phyloP scores from a whole-genome alignment of 2,888 invertebrate species.

The Melanargia galathea region DNA sequence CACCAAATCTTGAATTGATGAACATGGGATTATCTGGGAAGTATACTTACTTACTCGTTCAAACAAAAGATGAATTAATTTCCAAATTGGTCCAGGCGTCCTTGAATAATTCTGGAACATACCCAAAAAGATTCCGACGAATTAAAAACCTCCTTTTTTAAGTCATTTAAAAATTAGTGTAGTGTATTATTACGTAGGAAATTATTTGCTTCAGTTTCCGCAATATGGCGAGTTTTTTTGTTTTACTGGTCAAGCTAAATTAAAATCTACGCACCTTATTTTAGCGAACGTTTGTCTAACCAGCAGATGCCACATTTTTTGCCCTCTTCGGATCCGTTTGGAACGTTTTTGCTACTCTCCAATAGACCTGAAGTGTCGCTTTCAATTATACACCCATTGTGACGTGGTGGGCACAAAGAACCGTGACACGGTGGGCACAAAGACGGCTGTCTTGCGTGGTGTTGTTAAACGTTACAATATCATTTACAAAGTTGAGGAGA shows the following conservation, averaged over 20 bases:
- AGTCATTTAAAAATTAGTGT: no score
- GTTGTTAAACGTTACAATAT: constrained; percentile 8
- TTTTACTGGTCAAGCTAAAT: neutral
- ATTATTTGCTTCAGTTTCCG: no score
- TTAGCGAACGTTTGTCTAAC: constrained; percentile 31
- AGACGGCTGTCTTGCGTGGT: neutral
- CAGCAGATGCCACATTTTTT: constrained; percentile 66
- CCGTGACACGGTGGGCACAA: constrained; percentile 5
- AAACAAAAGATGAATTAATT: no score
- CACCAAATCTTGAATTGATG: no score
- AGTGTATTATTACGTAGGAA: no score
- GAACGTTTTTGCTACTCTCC: constrained; percentile 39
- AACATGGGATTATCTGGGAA: no score
- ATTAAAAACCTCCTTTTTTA: no score
- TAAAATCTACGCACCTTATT: constrained; percentile 37
- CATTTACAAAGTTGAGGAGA: constrained; percentile 12
- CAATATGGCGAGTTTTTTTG: no score
- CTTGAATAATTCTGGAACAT: no score
- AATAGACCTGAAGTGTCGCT: constrained; percentile 57
- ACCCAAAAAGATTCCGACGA: no score
- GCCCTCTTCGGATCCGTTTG: constrained; percentile 32
- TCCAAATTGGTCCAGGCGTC: no score
- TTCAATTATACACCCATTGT: constrained; percentile 65
- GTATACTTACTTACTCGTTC: no score
- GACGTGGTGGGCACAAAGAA: constrained; percentile 41